Evolutionary conservation across 2,888 invertebrate species (phyloP), one percentile per base, ranked within the genome.

Genomic region (Epicampocera succincta): DNA sequence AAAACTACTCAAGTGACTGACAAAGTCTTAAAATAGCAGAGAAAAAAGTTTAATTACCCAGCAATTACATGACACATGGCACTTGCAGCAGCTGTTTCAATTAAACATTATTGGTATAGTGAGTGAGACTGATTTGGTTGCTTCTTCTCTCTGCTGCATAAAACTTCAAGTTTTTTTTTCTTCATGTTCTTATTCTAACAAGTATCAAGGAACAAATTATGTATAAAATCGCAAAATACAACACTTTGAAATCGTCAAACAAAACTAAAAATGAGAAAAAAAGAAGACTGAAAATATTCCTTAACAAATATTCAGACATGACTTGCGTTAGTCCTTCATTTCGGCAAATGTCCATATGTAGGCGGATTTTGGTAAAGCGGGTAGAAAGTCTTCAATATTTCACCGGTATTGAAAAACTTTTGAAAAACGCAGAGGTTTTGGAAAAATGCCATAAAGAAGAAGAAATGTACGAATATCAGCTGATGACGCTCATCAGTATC

Each of bases 181-280:
- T 58, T 75, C 54, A 9, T 33, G 8, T 9, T 1, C 8, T 3
- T 33, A 33, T 9, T 33, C 8, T 25, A 17, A 17, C n/a, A 44
- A 63, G 21, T 46, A n/a, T 40, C 19, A 9, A 17, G 4, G 38
- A 12, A 8, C 61, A 69, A 81, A 69, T 73, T 73, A 73, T 73
- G 63, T n/a, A 63, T 38, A 63, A 33, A 77, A 15, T 58, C n/a
- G 61, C 76, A 77, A 81, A 77, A 77, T 81, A 68, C 50, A 75
- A 75, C 80, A 69, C 75, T 75, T 71, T 80, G 71, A 66, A 61
- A 42, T 54, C 17, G 33, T 29, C 25, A 48, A 8, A 65, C 52
- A 63, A n/a, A 58, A 68, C 29, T 5, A 44, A 61, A 38, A 5
- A 33, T 8, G 33, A 33, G 8, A 33, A 6, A 33, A 25, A 25